These are phyloP conservation scores for Enteromius fasciolatus DNA, from an alignment of 2,797 vertebrate genomes.

Conservation along the genomic window DNA sequence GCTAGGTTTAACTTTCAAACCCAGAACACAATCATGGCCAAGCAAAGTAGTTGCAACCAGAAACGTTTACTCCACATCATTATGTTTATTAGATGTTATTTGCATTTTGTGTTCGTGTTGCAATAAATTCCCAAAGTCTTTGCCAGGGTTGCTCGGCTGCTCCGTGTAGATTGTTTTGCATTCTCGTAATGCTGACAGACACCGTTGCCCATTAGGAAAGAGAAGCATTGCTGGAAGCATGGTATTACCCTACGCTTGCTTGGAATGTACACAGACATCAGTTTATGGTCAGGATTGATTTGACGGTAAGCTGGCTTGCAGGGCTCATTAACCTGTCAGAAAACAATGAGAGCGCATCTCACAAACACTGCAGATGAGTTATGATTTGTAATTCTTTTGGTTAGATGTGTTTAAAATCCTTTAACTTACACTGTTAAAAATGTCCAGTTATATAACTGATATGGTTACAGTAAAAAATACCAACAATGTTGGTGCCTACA, in stretches of 20 bases:
- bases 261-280: neutral
- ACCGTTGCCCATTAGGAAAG: neutral
- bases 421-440: neutral
- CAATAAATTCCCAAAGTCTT: neutral
- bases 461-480: neutral
- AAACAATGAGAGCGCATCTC: neutral
- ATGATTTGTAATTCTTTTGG: neutral
- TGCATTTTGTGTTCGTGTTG: neutral
- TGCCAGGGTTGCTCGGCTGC: neutral
- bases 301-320: conserved; percentile 16
- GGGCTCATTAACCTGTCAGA: neutral
- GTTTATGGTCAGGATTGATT: conserved; percentile 9
- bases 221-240: neutral
- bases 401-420: neutral
- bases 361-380: neutral
- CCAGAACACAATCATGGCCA: conserved; percentile 2
- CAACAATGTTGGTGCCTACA: neutral
- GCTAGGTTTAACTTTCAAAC: neutral
- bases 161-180: neutral
- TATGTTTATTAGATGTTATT: neutral
- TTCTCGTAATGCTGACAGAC: neutral
- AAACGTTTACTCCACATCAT: neutral
- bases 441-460: neutral
- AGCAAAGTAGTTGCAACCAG: neutral
- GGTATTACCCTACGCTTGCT: neutral